Evolutionary conservation across 1,140 invertebrate species (phyloP), one percentile per base, ranked within the genome.

Genomic region (Neodiprion lecontei): DNA sequence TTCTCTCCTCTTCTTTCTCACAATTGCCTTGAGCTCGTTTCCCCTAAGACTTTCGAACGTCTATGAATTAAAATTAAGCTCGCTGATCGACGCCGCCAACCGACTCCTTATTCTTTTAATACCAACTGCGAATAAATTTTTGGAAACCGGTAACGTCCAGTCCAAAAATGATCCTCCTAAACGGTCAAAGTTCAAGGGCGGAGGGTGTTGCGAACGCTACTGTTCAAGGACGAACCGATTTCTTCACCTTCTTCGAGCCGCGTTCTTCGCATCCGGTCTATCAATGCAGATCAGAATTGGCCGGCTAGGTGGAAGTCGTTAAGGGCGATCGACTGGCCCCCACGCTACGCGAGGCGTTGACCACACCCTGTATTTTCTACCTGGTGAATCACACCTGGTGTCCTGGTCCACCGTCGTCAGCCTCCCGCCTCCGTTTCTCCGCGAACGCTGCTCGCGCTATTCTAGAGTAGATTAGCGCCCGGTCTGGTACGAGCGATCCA

Each of bases 321-420:
- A 40, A 40, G 28, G 28, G 28, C 28, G 28, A 40, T 40, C 28
- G 28, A 74, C 72, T 48, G 50, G 53, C 48, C 73, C 79, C 79
- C 74, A 80, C 77, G 75, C 79, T 74, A 67, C 72, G 72, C 72
- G 74, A 75, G 67, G 65, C 70, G 76, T 53, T 72, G 77, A 77
- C 82, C 82, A 83, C 81, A 80, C 82, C 82, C 77, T 78, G 77
- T 61, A 74, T 76, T 70, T 66, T 48, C 66, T 69, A 74, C 66
- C 73, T 68, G 78, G 79, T 84, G 81, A 84, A 81, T 84, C 83
- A 84, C 79, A 77, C 79, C 79, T 78, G 77, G 77, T 79, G 72
- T 73, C 79, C 79, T 78, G 77, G 77, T 79, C 74, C 74, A 73
- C 67, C 75, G 14, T 74, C 40, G 47, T 75, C 67, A 50, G 70